Evolutionary conservation across 2,797 vertebrate genomes (phyloP), one percentile per base, ranked within the genome.

Genomic region (Kryptolebias ocellatus): DNA sequence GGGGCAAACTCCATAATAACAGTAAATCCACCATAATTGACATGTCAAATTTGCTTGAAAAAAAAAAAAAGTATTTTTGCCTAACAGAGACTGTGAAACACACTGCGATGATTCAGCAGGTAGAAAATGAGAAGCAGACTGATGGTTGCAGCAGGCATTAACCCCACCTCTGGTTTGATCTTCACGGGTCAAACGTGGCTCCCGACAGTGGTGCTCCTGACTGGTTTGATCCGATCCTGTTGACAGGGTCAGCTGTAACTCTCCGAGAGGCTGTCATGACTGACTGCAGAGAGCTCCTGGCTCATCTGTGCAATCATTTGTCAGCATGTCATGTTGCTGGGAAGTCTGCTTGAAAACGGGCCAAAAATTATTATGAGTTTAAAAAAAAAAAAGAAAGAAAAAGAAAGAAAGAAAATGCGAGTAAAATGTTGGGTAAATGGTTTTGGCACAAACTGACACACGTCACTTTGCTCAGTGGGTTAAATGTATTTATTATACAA

Each of bases 21-120:
- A 84, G 80, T 87, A 91, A 92, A 92, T 90, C 83, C 85, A 57
- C 76, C 73, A 79, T 91, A 90, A 91, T 90, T 87, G 83, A 87
- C 74, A 74, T 80, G 77, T 89, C 83, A 87, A 79, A 89, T 87
- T 87, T 52, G 76, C 81, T 78, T 69, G 51, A 68, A 72, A 84
- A 83, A 81, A 17, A 53, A 56, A 49, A 31, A 15, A 63, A 37
- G 52, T 29, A 39, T 81, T 79, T 62, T 54, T 51, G 34, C 58
- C 39, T 76, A 74, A 85, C 78, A 60, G 78, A 78, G 58, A 81
- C 56, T 34, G 81, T 79, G 69, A 69, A 81, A 80, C 28, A 47
- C 63, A 53, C 68, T 15, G 52, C 72, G 84, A 85, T 82, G 84
- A 87, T 84, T 73, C 85, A 80, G 77, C 75, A 70, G 78, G 84